Evolutionary conservation across 2,797 vertebrate species (phyloP).

Genomic region (Tachyglossus aculeatus): DNA sequence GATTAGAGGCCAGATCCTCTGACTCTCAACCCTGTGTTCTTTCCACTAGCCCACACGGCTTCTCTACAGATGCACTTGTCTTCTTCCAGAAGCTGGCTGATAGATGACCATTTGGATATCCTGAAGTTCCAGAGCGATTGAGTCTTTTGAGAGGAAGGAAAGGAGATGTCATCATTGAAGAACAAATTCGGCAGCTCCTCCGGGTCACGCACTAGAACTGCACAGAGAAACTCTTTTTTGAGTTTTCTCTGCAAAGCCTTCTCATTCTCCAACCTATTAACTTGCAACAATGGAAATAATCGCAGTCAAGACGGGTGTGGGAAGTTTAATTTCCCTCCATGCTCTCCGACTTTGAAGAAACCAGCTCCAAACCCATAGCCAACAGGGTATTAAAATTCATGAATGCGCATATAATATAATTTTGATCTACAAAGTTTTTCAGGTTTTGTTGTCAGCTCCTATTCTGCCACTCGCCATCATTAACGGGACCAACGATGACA

Average conservation of each 20-base stretch:
- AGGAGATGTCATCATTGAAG: slow-evolving; percentile 37
- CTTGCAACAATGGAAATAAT: slow-evolving; percentile 57
- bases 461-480: slow-evolving; percentile 46
- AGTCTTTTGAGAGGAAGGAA: slow-evolving; percentile 36
- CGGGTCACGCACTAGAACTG: slow-evolving; percentile 39
- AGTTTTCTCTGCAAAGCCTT: slow-evolving; percentile 46
- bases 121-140: slow-evolving; percentile 50
- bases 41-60: no score
- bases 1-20: no score
- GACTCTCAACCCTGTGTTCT: no score
- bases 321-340: slow-evolving; percentile 53
- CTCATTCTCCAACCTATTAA: slow-evolving; percentile 55
- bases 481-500: slow-evolving; percentile 61
- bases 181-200: slow-evolving; percentile 19
- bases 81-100: slow-evolving; percentile 34
- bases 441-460: slow-evolving; percentile 56
- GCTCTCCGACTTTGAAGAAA: slow-evolving; percentile 48
- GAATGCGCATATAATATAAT: slow-evolving; percentile 45
- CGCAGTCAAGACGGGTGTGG: slow-evolving; percentile 22
- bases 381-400: slow-evolving; percentile 56
- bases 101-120: slow-evolving; percentile 41
- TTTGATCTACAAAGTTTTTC: slow-evolving; percentile 53
- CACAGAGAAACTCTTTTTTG: slow-evolving; percentile 24
- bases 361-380: slow-evolving; percentile 23
- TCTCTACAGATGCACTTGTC: slow-evolving; percentile 25